Evolutionary conservation across 1,140 invertebrate species (phyloP).

Genomic region (Bombus pyrosoma): DNA sequence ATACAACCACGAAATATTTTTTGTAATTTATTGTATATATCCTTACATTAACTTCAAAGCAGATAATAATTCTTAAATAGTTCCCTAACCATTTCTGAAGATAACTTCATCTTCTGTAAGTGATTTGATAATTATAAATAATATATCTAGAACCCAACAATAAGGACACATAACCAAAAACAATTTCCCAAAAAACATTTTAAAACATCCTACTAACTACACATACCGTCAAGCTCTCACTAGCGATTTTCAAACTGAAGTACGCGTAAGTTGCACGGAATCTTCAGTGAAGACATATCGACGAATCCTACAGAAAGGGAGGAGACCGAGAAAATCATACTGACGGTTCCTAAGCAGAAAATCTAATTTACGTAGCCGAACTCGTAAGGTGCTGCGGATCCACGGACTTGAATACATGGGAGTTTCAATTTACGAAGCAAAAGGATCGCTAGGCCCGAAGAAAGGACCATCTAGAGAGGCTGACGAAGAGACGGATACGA

Average conservation of each 20-base stretch:
- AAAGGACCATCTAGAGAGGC: neutral
- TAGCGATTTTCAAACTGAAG: no score
- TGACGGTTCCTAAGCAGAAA: slow-evolving; percentile 76
- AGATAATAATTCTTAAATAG: no score
- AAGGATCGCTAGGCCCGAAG: slow-evolving; percentile 7
- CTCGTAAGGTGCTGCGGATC: slow-evolving; percentile 77
- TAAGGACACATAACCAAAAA: no score
- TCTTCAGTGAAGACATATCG: neutral
- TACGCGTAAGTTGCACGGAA: no score
- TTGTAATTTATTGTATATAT: no score
- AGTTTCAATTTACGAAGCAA: slow-evolving; percentile 76
- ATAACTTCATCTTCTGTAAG: no score
- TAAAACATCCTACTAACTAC: neutral
- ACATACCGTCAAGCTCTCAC: neutral
- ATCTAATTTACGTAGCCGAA: slow-evolving; percentile 81
- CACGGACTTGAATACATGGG: slow-evolving; percentile 71
- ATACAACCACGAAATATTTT: no score
- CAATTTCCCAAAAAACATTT: neutral
- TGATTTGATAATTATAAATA: no score
- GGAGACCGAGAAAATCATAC: slow-evolving; percentile 54
- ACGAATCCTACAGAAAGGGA: neutral
- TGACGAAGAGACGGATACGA: neutral
- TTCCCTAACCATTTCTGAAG: no score
- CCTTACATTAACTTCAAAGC: no score
- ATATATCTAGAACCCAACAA: no score